Conservation (phyloP, 64 coral and sea anemone species). For the Montipora sp. region DNA sequence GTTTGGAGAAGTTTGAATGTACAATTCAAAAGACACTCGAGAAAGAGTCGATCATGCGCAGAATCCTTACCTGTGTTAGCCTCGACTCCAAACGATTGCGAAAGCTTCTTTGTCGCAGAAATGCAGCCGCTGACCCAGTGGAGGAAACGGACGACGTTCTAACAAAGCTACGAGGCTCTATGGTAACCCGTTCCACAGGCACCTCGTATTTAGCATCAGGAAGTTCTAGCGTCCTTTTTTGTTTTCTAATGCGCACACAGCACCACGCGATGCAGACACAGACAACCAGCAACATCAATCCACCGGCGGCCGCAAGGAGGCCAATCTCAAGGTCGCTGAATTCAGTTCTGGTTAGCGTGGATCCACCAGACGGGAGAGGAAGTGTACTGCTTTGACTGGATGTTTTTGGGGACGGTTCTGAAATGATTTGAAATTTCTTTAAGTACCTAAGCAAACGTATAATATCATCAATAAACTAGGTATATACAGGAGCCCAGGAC, state of each 20-base stretch:
- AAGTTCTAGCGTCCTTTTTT: neutral
- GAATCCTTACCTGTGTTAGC: constrained; percentile 36
- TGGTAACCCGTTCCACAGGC: neutral
- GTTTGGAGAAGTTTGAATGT: too few species aligned
- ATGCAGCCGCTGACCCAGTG: constrained; percentile 39
- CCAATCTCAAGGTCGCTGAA: constrained; percentile 11
- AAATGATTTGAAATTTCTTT: neutral
- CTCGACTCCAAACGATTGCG: constrained; percentile 66
- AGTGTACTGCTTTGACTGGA: neutral
- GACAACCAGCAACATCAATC: neutral
- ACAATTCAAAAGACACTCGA: too few species aligned
- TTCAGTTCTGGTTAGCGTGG: neutral
- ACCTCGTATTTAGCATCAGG: constrained; percentile 49
- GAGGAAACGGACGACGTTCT: constrained; percentile 50
- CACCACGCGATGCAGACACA: neutral
- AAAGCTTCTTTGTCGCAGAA: constrained; percentile 61
- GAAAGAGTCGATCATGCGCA: neutral
- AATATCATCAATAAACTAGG: too few species aligned
- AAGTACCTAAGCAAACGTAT: too few species aligned
- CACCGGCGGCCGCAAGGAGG: neutral
- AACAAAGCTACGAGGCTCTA: neutral
- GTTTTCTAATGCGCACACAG: neutral
- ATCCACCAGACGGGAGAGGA: neutral
- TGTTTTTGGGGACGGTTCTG: neutral
- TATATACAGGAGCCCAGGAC: too few species aligned